Evolutionary conservation across 2,797 vertebrate species (phyloP).

Genomic region (Alosa sapidissima): DNA sequence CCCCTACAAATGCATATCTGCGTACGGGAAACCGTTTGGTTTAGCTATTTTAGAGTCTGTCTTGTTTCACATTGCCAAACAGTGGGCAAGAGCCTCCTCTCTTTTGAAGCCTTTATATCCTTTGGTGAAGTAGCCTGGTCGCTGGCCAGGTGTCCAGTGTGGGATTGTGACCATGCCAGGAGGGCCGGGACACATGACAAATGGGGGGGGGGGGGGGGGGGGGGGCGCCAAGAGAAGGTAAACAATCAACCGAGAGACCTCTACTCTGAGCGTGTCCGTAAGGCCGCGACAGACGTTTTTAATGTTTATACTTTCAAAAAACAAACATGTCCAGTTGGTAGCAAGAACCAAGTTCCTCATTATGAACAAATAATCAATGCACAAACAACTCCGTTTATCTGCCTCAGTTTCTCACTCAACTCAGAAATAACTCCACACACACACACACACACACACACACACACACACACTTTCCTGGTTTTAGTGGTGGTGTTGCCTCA

Average conservation of each 20-base stretch:
- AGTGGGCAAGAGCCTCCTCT: conserved; percentile 65
- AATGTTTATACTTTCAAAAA: background rate
- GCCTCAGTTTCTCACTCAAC: background rate
- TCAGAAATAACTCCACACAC: background rate
- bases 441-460: background rate
- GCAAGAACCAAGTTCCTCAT: conserved; percentile 15
- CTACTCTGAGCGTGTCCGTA: background rate
- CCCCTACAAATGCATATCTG: background rate
- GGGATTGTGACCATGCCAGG: background rate
- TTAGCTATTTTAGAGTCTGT: conserved; percentile 49
- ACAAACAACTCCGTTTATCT: background rate
- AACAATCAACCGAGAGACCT: conserved; percentile 7
- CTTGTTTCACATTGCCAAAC: conserved; percentile 69
- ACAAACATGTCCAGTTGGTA: conserved; percentile 6
- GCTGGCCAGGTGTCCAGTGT: background rate
- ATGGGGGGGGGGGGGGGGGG: no score
- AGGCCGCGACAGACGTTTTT: background rate
- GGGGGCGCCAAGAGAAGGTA: background rate
- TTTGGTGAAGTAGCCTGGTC: conserved; percentile 69
- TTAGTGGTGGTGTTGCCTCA: background rate
- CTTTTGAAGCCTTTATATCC: conserved; percentile 74
- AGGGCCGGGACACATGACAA: background rate
- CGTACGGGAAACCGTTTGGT: conserved; percentile 48
- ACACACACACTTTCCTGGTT: background rate
- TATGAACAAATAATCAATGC: background rate